Evolutionary conservation across 2,797 vertebrate species (phyloP), one percentile per base, ranked within the genome.

Genomic region (Periparus ater): DNA sequence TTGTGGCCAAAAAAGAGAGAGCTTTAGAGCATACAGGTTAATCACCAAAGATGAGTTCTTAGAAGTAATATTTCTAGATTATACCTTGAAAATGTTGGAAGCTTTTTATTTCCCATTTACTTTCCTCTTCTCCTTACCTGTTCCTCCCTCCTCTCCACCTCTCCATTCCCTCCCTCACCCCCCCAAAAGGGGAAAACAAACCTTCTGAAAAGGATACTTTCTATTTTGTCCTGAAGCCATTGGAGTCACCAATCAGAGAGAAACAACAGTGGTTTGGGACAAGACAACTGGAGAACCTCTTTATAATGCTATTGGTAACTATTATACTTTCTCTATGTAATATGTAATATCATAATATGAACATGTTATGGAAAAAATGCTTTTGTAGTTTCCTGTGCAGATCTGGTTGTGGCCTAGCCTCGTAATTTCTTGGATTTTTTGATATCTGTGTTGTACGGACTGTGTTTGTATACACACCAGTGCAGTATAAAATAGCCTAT

Each of bases 221-320:
- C 76, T 92, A 14, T 96, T 97, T 95, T 97, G 81, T 96, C 68
- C 91, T 89, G 93, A 97, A 99, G 99, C 99, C 65, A 98, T 99
- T 77, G 99, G 99, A 90, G 98, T 99, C 94, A 99, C 99, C 97
- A 99, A 99, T 97, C 99, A 99, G 96, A 98, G 99, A 93, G 99
- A 99, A 98, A 99, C 99, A 63, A 99, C 99, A 3, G 97, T 99
- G 9, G 98, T 99, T 40, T 99, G 99, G 99, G 99, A 99, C 98
- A 99, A 99, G 96, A 98, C 98, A 88, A 99, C 99, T 0, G 99
- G 99, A 95, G 99, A 99, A 92, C 99, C 99, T 21, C 98, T 99
- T 91, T 99, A 99, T 97, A 99, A 99, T 88, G 99, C 99, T 29
- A 98, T 99, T 57, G 98, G 99, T 99, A 98, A 96, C 95, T 93